Evolutionary conservation across 2,797 vertebrate genomes (phyloP).

Genomic region (Microctenopoma stevenorrisi): DNA sequence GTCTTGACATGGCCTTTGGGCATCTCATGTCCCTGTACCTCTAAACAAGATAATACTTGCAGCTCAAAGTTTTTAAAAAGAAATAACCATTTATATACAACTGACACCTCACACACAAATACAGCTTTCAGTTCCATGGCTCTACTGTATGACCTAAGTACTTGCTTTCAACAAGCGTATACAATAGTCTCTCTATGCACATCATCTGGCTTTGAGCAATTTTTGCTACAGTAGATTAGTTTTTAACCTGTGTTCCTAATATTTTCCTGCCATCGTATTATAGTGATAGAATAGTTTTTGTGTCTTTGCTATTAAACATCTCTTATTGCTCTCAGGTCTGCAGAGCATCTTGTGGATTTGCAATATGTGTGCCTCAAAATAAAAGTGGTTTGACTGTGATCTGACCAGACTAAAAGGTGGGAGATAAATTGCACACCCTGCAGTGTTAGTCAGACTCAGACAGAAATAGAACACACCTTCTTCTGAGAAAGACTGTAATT

Average conservation of each 20-base stretch:
- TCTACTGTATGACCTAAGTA: background rate
- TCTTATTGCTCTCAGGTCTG: slow-evolving; percentile 6
- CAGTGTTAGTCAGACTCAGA: slow-evolving; percentile 45
- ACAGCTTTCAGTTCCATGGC: background rate
- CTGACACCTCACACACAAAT: background rate
- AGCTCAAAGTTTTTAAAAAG: too few relatives aligned
- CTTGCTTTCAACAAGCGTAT: too few relatives aligned
- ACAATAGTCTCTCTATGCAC: background rate
- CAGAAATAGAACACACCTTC: slow-evolving; percentile 60
- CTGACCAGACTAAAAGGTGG: slow-evolving; percentile 40
- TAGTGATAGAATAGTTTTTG: background rate
- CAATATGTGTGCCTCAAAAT: slow-evolving; percentile 11
- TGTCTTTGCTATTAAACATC: slow-evolving; percentile 6
- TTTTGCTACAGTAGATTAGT: background rate
- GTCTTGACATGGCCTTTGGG: background rate
- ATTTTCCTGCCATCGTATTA: background rate
- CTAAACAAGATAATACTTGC: background rate
- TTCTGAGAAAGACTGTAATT: slow-evolving; percentile 57
- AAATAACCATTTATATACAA: background rate
- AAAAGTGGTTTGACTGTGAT: slow-evolving; percentile 33
- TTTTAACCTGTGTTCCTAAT: background rate
- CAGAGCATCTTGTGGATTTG: background rate
- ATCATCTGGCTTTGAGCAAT: background rate
- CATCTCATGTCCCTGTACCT: slow-evolving; percentile 1
- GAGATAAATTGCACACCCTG: slow-evolving; percentile 60